Evolutionary conservation across 2,113 vertebrate genomes (phyloP).

Genomic region (Calyptommatus sinebrachiatus): DNA sequence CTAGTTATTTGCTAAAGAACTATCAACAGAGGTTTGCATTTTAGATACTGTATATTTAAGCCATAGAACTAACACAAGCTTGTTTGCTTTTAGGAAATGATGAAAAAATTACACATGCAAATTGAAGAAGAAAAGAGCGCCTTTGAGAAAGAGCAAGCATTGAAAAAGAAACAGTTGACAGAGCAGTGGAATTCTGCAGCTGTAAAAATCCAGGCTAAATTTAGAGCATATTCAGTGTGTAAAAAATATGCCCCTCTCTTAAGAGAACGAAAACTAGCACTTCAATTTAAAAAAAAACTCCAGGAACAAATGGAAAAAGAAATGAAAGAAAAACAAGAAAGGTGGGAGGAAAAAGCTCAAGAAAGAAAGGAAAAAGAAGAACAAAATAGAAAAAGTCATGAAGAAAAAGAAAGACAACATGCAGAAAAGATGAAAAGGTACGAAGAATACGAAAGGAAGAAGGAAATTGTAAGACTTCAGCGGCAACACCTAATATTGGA

Average conservation of each 20-base stretch:
- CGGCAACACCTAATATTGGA: conserved; percentile 47
- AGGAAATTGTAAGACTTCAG: conserved; percentile 59
- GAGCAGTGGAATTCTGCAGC: conserved; percentile 67
- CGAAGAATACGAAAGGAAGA: conserved; percentile 71
- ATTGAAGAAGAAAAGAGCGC: conserved; percentile 76
- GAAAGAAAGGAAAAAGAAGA: conserved; percentile 58
- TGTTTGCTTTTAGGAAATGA: conserved; percentile 73
- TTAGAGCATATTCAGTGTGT: conserved; percentile 66
- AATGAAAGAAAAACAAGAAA: conserved; percentile 62
- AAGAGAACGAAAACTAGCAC: conserved; percentile 62
- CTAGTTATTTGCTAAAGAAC: not conserved
- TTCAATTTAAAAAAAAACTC: conserved; percentile 60
- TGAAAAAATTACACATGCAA: conserved; percentile 73
- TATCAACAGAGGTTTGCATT: not conserved
- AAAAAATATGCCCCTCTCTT: conserved; percentile 66
- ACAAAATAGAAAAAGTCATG: conserved; percentile 45
- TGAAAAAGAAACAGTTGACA: conserved; percentile 58
- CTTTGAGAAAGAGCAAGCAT: conserved; percentile 73
- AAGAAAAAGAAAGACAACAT: conserved; percentile 54
- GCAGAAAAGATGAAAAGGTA: conserved; percentile 50
- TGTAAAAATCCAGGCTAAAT: conserved; percentile 76
- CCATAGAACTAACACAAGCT: conserved; percentile 15
- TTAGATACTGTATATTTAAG: not conserved
- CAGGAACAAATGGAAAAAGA: conserved; percentile 53
- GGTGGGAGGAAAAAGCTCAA: conserved; percentile 51